Evolutionary conservation across 2,113 vertebrate genomes (phyloP).

Genomic region (Phasianus colchicus): DNA sequence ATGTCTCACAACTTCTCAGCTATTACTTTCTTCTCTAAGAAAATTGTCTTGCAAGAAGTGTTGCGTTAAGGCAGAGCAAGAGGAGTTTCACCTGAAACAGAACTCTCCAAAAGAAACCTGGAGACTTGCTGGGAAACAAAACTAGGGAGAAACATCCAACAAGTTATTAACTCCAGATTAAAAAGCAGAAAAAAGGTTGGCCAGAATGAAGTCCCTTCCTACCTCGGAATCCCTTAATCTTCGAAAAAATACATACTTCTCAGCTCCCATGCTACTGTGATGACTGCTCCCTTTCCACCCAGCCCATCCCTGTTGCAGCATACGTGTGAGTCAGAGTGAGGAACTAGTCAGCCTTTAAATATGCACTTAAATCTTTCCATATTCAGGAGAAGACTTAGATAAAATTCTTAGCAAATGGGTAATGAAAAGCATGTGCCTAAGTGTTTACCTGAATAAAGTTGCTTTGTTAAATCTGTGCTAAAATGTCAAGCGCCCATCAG

Average conservation of each 20-base stretch:
- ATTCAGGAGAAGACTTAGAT: slow-evolving; percentile 1
- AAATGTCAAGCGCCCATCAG: neutral
- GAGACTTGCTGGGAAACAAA: neutral
- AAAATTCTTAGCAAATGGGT: neutral
- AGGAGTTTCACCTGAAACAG: neutral
- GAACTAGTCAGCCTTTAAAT: slow-evolving; percentile 12
- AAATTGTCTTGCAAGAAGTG: neutral
- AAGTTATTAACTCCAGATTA: neutral
- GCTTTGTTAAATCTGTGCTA: neutral
- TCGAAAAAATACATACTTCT: neutral
- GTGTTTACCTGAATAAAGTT: slow-evolving; percentile 54
- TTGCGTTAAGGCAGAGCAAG: neutral
- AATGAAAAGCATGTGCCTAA: slow-evolving; percentile 21
- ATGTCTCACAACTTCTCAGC: neutral
- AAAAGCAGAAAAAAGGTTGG: neutral
- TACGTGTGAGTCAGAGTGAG: neutral
- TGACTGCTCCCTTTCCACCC: slow-evolving; percentile 25
- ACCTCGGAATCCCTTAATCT: neutral
- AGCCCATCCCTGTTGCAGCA: neutral
- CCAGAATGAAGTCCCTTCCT: neutral
- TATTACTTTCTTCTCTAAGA: neutral
- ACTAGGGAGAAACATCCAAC: neutral
- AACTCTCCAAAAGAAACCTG: neutral
- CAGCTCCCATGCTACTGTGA: fast-evolving
- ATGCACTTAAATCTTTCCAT: slow-evolving; percentile 38